phyloP scores from a whole-genome alignment of 1,140 invertebrate genomes.

The Drosophila paulistorum region DNA sequence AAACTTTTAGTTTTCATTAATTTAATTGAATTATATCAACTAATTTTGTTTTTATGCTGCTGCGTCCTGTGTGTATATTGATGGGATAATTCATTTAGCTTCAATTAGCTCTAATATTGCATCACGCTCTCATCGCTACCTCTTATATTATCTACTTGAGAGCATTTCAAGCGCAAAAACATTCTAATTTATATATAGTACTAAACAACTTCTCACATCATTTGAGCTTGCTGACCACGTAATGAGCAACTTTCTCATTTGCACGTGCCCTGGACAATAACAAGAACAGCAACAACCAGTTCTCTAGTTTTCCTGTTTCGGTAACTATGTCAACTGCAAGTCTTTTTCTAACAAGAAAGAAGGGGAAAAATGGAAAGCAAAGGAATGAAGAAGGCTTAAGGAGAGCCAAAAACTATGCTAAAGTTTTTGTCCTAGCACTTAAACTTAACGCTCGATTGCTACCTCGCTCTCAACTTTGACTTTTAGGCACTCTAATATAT shows the following conservation, averaged over 20 bases:
- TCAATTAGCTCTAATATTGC: background rate
- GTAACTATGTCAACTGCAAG: conserved; percentile 67
- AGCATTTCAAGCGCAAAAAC: conserved; percentile 42
- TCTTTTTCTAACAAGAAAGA: background rate
- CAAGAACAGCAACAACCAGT: background rate
- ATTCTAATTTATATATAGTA: conserved; percentile 68
- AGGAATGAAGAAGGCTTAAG: background rate
- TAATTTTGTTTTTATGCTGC: background rate
- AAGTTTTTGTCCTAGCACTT: conserved; percentile 62
- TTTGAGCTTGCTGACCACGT: conserved; percentile 71
- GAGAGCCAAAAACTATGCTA: conserved; percentile 56
- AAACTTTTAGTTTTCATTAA: background rate
- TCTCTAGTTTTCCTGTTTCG: background rate
- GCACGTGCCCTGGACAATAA: conserved; percentile 52
- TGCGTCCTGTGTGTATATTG: background rate
- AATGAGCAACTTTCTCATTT: conserved; percentile 75
- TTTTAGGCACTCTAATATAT: conserved; percentile 44
- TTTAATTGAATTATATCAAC: background rate
- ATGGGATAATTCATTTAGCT: background rate
- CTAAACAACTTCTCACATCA: conserved; percentile 62
- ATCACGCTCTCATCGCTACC: background rate
- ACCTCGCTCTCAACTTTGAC: conserved; percentile 32
- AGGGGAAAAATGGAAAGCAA: background rate
- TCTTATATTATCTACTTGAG: conserved; percentile 38
- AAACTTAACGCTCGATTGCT: conserved; percentile 67